phyloP scores from a whole-genome alignment of 30 jellyfish, hydroid and myxozoan genomes.

The Hydractinia echinata region DNA sequence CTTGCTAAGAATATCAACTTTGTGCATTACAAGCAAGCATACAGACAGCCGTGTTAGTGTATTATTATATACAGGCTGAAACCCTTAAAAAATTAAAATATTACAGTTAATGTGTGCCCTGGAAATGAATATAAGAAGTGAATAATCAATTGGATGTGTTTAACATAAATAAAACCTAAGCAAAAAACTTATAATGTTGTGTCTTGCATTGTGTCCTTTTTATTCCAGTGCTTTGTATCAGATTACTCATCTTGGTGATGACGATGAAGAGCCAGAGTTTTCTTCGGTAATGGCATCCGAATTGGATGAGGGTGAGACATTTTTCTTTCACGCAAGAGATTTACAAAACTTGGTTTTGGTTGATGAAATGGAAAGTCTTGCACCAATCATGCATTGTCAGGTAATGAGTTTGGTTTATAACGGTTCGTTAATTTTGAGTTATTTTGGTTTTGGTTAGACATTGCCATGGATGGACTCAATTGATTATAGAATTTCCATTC shows the following conservation, averaged over 20 bases:
- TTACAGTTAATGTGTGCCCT: too few relatives aligned
- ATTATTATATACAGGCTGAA: too few relatives aligned
- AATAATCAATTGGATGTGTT: too few relatives aligned
- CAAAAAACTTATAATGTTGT: too few relatives aligned
- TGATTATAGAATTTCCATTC: too few relatives aligned
- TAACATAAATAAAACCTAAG: too few relatives aligned
- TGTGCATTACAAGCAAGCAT: too few relatives aligned
- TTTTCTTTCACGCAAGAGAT: conserved; percentile 91
- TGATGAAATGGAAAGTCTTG: conserved; percentile 91
- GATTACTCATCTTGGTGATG: conserved; percentile 98
- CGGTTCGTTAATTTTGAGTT: not conserved
- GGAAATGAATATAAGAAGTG: too few relatives aligned
- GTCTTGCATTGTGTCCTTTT: not conserved
- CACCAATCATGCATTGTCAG: conserved; percentile 99
- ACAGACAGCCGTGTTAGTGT: too few relatives aligned
- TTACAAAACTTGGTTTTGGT: conserved; percentile 70
- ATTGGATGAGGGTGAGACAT: conserved; percentile 85
- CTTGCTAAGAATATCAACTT: too few relatives aligned
- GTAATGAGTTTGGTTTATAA: conserved; percentile 21
- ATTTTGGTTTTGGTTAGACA: not conserved
- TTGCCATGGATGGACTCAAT: too few relatives aligned
- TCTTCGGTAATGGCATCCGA: conserved; percentile 85
- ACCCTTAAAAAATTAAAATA: too few relatives aligned
- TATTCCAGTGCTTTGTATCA: conserved; percentile 81
- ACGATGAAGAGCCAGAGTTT: conserved; percentile 96